phyloP scores from a whole-genome alignment of 2,113 vertebrate genomes.

The Heloderma charlesbogerti region DNA sequence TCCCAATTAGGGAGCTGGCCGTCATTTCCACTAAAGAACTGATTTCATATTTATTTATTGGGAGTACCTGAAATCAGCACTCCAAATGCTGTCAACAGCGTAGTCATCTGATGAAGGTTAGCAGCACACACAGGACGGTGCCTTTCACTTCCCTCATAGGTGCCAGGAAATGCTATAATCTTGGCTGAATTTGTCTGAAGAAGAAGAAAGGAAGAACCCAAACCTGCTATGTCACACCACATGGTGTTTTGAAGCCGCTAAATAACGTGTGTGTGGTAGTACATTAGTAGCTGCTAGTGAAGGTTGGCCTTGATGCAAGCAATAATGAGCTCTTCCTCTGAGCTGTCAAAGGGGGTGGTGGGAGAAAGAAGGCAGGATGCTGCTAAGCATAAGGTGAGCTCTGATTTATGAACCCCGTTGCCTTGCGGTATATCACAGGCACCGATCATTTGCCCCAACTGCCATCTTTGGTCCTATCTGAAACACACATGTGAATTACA shows the following conservation, averaged over 20 bases:
- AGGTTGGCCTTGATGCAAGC: not conserved
- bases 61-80: conserved; percentile 23
- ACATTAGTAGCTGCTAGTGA: not conserved
- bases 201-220: not conserved
- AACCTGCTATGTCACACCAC: conserved; percentile 34
- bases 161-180: not conserved
- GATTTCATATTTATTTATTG: conserved; percentile 8
- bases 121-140: not conserved
- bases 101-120: conserved; percentile 47
- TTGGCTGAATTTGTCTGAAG: conserved; percentile 1
- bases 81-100: conserved; percentile 30
- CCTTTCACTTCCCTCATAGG: conserved; percentile 28
- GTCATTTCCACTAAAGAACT: not conserved
- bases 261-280: not conserved
- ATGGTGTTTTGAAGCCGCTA: conserved; percentile 29
- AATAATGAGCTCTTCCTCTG: not conserved
- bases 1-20: not conserved
- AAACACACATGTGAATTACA: not conserved
- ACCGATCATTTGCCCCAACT: not conserved
- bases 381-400: not conserved
- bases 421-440: accelerated
- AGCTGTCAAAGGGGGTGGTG: not conserved
- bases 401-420: accelerated
- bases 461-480: accelerated
- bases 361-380: not conserved